Percentiles rank a stretch among this genome's conserved stretches.
phyloP scores from a whole-genome alignment of 1,140 invertebrate species.

The Monomorium pharaonis region DNA sequence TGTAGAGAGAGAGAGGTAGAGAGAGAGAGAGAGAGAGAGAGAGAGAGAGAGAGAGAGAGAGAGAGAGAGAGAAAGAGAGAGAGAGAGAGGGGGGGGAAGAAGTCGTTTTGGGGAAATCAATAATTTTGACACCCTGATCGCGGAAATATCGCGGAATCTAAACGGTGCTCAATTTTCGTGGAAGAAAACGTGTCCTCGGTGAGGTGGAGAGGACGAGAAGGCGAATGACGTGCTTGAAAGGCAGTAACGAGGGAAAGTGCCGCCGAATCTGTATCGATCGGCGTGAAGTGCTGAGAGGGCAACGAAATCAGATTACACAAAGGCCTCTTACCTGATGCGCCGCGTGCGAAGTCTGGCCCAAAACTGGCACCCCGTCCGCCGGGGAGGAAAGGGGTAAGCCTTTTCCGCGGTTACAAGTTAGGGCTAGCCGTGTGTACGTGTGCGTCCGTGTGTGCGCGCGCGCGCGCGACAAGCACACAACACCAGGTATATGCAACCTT shows the following conservation, averaged over 20 bases:
- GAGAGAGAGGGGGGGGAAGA: too few species aligned
- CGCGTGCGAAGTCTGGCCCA: constrained; percentile 81
- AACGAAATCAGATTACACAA: constrained; percentile 79
- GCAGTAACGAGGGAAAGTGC: constrained; percentile 70
- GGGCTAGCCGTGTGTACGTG: not conserved
- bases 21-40: too few species aligned
- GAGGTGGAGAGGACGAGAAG: not conserved
- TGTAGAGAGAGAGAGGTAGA: too few species aligned
- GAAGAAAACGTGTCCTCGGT: constrained; percentile 32
- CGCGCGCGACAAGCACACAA: constrained; percentile 26
- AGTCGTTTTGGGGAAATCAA: not conserved
- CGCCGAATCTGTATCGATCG: constrained; percentile 71
- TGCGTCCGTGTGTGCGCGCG: not conserved
- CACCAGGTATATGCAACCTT: constrained; percentile 61
- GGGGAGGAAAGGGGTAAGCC: constrained; percentile 78
- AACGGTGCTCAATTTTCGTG: constrained; percentile 10
- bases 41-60: too few species aligned
- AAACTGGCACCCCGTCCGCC: constrained; percentile 81
- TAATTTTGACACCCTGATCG: not conserved
- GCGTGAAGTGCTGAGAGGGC: constrained; percentile 65
- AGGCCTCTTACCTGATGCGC: constrained; percentile 80
- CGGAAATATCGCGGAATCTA: not conserved
- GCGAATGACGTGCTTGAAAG: constrained; percentile 59
- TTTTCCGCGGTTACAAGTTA: constrained; percentile 67
- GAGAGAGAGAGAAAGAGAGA: too few species aligned